Percentiles rank a stretch among this genome's conserved stretches.
These are phyloP conservation scores for Trisateles emortualis DNA, from an alignment of 2,888 invertebrate species.

Conservation along the genomic window DNA sequence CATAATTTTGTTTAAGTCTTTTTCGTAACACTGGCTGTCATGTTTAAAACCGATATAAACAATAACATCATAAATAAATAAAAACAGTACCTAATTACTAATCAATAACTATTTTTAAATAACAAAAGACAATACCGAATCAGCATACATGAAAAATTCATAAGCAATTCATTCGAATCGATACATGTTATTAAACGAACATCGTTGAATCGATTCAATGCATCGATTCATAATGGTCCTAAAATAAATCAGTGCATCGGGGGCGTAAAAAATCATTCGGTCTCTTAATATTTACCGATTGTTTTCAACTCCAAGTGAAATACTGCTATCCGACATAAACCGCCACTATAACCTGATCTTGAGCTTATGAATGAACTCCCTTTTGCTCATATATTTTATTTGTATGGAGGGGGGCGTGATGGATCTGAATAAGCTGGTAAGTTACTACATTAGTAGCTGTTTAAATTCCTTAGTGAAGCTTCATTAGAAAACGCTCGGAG, in stretches of 20 bases:
- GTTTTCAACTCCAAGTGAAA: slow-evolving; percentile 65
- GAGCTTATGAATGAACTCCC: slow-evolving; percentile 5
- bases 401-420: neutral
- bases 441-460: slow-evolving; percentile 60
- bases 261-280: slow-evolving; percentile 63
- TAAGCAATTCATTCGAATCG: slow-evolving; percentile 41
- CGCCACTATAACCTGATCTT: slow-evolving; percentile 48
- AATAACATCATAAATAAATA: neutral
- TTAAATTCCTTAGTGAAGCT: slow-evolving; percentile 64
- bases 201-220: slow-evolving; percentile 38
- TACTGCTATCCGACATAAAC: slow-evolving; percentile 53
- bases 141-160: slow-evolving; percentile 45
- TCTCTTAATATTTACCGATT: slow-evolving; percentile 69
- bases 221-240: slow-evolving; percentile 55
- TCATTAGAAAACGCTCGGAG: slow-evolving; percentile 65
- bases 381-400: neutral
- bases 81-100: slow-evolving; percentile 14
- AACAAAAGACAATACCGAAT: slow-evolving; percentile 39
- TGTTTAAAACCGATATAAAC: neutral
- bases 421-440: slow-evolving; percentile 46
- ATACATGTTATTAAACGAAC: slow-evolving; percentile 56
- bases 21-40: too few relatives aligned
- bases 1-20: too few relatives aligned
- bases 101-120: slow-evolving; percentile 16
- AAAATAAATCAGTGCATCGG: slow-evolving; percentile 62